These are phyloP conservation scores for Nipponia nippon DNA, from an alignment of 2,113 vertebrate species.

Conservation along the genomic window DNA sequence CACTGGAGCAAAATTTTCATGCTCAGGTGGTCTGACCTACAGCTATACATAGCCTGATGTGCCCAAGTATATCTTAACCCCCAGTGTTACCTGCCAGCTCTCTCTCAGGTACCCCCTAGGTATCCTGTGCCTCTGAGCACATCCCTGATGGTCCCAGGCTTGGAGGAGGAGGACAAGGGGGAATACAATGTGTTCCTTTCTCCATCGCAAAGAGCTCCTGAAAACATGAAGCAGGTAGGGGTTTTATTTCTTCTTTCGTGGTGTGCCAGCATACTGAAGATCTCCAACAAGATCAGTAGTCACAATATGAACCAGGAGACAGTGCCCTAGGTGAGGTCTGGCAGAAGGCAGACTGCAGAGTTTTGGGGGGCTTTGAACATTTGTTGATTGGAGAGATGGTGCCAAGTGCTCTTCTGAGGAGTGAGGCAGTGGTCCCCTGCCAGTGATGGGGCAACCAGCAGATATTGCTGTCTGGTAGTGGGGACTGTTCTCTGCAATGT, in stretches of 20 bases:
- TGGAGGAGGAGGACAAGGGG: background rate
- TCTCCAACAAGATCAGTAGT: background rate
- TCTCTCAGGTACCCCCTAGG: background rate
- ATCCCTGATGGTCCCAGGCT: background rate
- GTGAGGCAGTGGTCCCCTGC: background rate
- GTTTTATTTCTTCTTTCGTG: background rate
- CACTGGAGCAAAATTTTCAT: background rate
- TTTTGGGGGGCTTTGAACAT: background rate
- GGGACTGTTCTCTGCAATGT: background rate
- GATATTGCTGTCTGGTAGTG: background rate
- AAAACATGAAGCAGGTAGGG: background rate
- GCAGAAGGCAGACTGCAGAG: background rate
- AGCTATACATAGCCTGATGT: background rate
- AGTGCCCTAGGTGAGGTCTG: background rate
- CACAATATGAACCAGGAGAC: background rate
- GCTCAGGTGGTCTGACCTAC: background rate
- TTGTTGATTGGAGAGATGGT: background rate
- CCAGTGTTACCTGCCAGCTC: background rate
- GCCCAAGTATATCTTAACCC: background rate
- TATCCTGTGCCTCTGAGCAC: background rate
- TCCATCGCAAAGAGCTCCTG: background rate
- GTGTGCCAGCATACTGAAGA: background rate
- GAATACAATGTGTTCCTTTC: background rate
- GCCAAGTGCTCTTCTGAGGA: background rate
- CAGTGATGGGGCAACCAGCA: background rate